Evolutionary conservation across 2,888 invertebrate species (phyloP), one percentile per base, ranked within the genome.

Genomic region (Ochropleura plecta): DNA sequence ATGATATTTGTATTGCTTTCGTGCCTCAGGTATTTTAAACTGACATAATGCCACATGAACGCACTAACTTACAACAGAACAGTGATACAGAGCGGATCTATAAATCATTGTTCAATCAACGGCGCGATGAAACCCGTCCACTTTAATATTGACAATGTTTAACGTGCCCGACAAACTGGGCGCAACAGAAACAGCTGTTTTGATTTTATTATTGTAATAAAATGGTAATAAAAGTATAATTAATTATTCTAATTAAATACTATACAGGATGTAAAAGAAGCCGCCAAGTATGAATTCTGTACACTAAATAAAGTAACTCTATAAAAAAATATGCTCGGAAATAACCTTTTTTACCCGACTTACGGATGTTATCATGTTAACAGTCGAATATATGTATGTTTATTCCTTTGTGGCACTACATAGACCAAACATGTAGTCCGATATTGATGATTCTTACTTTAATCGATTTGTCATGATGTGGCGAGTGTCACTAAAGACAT

Each of bases 91-190:
- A 67, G 10, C 30, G 46, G 64, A 72, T 42, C 60, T 62, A 51
- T 79, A 48, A 72, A 79, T 80, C 57, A 69, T 60, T 78, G 44
- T 16, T 14, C 20, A 71, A 60, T 68, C 40, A 51, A 30, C 63
- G 53, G 20, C n/a, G 59, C 59, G 46, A 55, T 18, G 55, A 67
- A 67, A 80, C 53, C 40, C 16, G 59, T 48, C 62, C 42, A 59
- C 12, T 49, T 82, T n/a, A 63, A 20, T 60, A 49, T 18, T 42
- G 48, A 42, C 64, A 8, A 30, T 55, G 10, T 42, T 53, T 12
- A 20, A 4, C 8, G 53, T n/a, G 8, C 60, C 55, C 4, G 10
- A 57, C 18, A 57, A 42, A 60, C 44, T 51, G 20, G 12, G 69
- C n/a, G 14, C 14, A 68, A 78, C 14, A 53, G 42, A 14, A 76